phyloP scores from a whole-genome alignment of 23 tunicate species.

The Corella eumyota region DNA sequence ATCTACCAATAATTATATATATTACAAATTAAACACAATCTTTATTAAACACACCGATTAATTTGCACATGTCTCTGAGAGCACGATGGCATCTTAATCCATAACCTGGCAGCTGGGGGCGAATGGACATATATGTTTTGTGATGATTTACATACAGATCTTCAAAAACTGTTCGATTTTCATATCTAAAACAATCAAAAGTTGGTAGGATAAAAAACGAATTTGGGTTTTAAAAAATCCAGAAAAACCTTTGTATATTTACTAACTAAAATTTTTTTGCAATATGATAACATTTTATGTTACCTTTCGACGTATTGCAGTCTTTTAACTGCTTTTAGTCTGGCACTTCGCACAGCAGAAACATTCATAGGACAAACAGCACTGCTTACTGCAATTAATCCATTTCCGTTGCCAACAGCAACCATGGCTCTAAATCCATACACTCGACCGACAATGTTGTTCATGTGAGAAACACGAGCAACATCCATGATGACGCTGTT shows the following conservation, averaged over 20 bases:
- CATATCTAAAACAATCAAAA: conserved; percentile 31
- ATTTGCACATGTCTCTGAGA: conserved; percentile 46
- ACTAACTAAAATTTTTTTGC: too few relatives aligned
- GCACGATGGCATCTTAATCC: conserved; percentile 91
- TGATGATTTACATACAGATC: conserved; percentile 90
- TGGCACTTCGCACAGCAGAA: conserved; percentile 70
- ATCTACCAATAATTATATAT: background rate
- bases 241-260: too few relatives aligned
- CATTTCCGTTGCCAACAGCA: conserved; percentile 77
- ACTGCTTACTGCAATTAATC: conserved; percentile 49
- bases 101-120: conserved; percentile 81
- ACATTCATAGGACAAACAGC: conserved; percentile 20
- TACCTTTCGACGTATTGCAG: conserved; percentile 71
- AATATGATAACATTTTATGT: too few relatives aligned
- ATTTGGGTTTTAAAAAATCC: too few relatives aligned
- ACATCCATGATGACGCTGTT: conserved; percentile 35
- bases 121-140: conserved; percentile 59
- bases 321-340: conserved; percentile 49
- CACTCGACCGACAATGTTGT: conserved; percentile 33
- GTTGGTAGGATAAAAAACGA: background rate
- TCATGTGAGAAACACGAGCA: conserved; percentile 81
- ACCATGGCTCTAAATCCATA: conserved; percentile 45
- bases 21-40: background rate
- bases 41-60: conserved; percentile 29
- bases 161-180: conserved; percentile 90